phyloP scores from a whole-genome alignment of 2,888 invertebrate species.

The Diloba caeruleocephala region DNA sequence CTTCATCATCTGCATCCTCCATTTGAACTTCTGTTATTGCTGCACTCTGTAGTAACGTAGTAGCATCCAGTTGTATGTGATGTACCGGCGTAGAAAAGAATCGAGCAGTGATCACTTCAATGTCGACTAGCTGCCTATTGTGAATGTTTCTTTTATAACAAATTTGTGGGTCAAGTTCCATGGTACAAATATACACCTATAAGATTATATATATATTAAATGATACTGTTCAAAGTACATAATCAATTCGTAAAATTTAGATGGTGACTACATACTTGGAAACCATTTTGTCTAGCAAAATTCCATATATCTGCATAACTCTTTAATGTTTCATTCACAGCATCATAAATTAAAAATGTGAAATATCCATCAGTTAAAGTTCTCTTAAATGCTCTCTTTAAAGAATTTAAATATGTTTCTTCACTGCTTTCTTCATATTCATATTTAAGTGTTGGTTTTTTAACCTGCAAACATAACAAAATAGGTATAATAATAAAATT shows the following conservation, averaged over 20 bases:
- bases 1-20: slow-evolving; percentile 91
- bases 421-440: slow-evolving; percentile 97
- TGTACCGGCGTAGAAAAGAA: slow-evolving; percentile 95
- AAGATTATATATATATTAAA: slow-evolving; percentile 42
- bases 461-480: slow-evolving; percentile 73
- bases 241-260: slow-evolving; percentile 3
- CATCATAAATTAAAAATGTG: slow-evolving; percentile 97
- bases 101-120: slow-evolving; percentile 91
- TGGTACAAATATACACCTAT: slow-evolving; percentile 97
- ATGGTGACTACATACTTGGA: slow-evolving; percentile 90
- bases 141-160: slow-evolving; percentile 96
- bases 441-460: slow-evolving; percentile 93
- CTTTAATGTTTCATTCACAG: slow-evolving; percentile 94
- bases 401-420: slow-evolving; percentile 93
- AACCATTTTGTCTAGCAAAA: slow-evolving; percentile 94
- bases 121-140: slow-evolving; percentile 93
- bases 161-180: slow-evolving; percentile 93
- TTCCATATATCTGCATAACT: slow-evolving; percentile 97
- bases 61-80: slow-evolving; percentile 94
- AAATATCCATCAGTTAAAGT: slow-evolving; percentile 97
- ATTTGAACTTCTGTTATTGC: slow-evolving; percentile 95
- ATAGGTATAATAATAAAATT: background rate
- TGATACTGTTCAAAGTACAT: slow-evolving; percentile 5
- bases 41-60: slow-evolving; percentile 94
- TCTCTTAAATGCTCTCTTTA: slow-evolving; percentile 97